Percentiles rank a stretch among this genome's conserved stretches.
phyloP scores from a whole-genome alignment of 2,797 vertebrate genomes.

The Acrocephalus scirpaceus region DNA sequence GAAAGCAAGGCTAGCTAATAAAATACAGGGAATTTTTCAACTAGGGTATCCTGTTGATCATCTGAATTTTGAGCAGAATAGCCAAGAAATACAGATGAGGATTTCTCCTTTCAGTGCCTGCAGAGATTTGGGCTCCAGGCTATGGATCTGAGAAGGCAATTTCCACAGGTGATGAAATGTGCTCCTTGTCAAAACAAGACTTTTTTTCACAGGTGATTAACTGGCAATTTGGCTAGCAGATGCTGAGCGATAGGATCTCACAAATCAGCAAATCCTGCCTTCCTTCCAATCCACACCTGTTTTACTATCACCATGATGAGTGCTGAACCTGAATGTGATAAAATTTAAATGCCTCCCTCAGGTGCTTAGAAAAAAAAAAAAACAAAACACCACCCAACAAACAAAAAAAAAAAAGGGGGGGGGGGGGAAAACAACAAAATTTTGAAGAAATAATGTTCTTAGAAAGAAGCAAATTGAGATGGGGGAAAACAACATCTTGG shows the following conservation, averaged over 20 bases:
- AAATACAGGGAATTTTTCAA: neutral
- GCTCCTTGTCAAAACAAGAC: slow-evolving; percentile 24
- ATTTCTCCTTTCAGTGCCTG: neutral
- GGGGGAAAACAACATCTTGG: slow-evolving; percentile 16
- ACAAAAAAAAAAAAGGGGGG: too few species aligned
- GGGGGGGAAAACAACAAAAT: neutral
- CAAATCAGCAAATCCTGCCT: slow-evolving; percentile 22
- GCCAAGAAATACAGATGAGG: neutral
- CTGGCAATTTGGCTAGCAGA: slow-evolving; percentile 8
- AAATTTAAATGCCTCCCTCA: slow-evolving; percentile 61
- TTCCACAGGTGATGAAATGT: slow-evolving; percentile 20
- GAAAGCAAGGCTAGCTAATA: neutral
- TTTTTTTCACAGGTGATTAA: slow-evolving; percentile 25
- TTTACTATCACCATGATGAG: slow-evolving; percentile 25
- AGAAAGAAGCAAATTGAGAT: slow-evolving; percentile 53
- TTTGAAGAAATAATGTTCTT: slow-evolving; percentile 34
- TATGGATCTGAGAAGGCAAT: neutral
- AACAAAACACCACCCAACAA: too few species aligned
- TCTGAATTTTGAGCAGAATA: neutral
- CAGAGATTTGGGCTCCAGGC: neutral
- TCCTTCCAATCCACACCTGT: slow-evolving; percentile 32
- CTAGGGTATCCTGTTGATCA: neutral
- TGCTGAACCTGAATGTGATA: slow-evolving; percentile 35
- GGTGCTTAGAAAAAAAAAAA: neutral
- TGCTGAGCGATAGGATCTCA: neutral